Conservation (phyloP, 2,797 vertebrate genomes). For the Echeneis naucrates region DNA sequence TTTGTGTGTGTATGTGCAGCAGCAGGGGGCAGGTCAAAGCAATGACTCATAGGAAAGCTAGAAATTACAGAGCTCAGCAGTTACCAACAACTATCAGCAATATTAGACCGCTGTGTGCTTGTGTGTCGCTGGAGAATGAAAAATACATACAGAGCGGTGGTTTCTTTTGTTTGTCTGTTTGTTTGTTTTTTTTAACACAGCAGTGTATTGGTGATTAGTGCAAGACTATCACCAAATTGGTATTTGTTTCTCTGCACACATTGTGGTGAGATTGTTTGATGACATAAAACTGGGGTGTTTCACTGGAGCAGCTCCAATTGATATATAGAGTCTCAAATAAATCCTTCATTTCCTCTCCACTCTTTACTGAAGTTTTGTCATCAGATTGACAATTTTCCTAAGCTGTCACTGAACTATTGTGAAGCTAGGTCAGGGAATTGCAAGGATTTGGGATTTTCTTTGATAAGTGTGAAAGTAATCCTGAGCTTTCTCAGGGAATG, state of each 20-base stretch:
- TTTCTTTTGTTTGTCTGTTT: constrained; percentile 2
- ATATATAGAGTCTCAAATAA: constrained; percentile 49
- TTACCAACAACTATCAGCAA: constrained; percentile 54
- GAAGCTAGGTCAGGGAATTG: constrained; percentile 58
- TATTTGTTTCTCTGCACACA: constrained; percentile 42
- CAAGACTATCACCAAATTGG: constrained; percentile 31
- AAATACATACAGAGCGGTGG: constrained; percentile 8
- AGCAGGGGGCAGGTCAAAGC: constrained; percentile 61
- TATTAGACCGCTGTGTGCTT: constrained; percentile 41
- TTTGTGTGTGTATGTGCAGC: constrained; percentile 39
- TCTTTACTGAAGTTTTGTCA: constrained; percentile 45
- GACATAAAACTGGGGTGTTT: constrained; percentile 36
- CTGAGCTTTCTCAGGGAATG: constrained; percentile 56
- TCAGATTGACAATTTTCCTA: constrained; percentile 55
- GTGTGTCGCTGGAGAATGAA: constrained; percentile 26
- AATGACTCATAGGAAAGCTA: constrained; percentile 72
- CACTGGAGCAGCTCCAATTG: too few relatives aligned
- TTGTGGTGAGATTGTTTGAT: constrained; percentile 35
- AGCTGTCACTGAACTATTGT: constrained; percentile 55
- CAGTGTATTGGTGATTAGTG: constrained; percentile 8
- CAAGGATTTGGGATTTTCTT: constrained; percentile 66
- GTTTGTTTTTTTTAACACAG: constrained; percentile 20
- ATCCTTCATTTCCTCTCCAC: constrained; percentile 38
- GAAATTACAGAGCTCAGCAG: constrained; percentile 71
- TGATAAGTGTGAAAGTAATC: constrained; percentile 55